A percentile compares a stretch with the other conserved stretches of the same genome.
Evolutionary conservation across 2,113 vertebrate species (phyloP).

Genomic region (Lagopus muta): DNA sequence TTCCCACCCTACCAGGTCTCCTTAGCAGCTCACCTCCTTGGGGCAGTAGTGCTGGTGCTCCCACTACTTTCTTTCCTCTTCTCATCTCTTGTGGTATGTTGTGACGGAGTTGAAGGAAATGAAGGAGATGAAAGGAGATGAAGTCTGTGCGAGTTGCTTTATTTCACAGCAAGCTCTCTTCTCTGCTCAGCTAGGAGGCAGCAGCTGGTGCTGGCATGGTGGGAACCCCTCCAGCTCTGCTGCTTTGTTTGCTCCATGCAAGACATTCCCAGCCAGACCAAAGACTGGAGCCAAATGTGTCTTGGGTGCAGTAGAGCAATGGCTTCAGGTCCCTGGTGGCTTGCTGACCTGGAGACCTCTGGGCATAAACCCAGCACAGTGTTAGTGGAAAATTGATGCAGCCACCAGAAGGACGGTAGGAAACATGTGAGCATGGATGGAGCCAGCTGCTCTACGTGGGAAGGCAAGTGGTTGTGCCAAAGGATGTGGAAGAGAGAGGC

Average conservation of each 20-base stretch:
- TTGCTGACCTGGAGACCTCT: slow-evolving; percentile 27
- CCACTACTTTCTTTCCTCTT: not conserved
- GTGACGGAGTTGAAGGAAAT: not conserved
- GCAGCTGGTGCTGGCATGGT: not conserved
- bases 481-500: not conserved
- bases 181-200: not conserved
- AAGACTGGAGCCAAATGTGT: not conserved
- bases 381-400: slow-evolving; percentile 28
- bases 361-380: not conserved
- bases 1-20: not conserved
- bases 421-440: not conserved
- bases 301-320: not conserved
- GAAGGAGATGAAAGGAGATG: not conserved
- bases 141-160: not conserved
- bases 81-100: not conserved
- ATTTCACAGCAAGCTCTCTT: not conserved
- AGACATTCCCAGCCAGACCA: not conserved
- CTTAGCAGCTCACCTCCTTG: not conserved
- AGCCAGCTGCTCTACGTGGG: slow-evolving; percentile 36
- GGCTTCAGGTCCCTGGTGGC: not conserved
- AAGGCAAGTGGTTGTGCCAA: not conserved
- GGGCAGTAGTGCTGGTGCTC: not conserved
- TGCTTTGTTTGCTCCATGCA: not conserved
- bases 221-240: not conserved
- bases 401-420: not conserved